Evolutionary conservation across 2,113 vertebrate species (phyloP).

Genomic region (Ictidomys tridecemlineatus): DNA sequence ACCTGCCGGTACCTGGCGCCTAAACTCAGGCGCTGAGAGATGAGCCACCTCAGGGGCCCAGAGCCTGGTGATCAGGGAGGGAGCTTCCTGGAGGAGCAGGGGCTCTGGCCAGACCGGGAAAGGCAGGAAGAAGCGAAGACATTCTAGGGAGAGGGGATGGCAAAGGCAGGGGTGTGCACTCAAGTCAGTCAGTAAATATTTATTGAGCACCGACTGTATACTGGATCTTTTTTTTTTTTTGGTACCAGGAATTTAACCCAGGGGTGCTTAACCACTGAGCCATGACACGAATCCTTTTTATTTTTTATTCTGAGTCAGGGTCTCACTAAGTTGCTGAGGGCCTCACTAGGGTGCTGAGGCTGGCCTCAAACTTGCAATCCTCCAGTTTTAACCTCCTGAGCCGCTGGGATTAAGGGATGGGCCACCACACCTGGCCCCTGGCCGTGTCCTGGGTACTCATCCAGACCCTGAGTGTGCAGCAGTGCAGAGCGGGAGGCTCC

Average conservation of each 20-base stretch:
- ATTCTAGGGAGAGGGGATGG: neutral
- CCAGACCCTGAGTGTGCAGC: neutral
- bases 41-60: neutral
- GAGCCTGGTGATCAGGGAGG: neutral
- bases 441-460: neutral
- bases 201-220: neutral
- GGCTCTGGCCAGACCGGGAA: neutral
- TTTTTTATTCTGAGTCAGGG: too few species aligned
- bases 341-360: too few species aligned
- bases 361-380: too few species aligned
- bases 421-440: too few species aligned
- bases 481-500: neutral
- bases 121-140: neutral
- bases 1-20: neutral
- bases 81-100: neutral
- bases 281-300: too few species aligned
- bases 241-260: too few species aligned
- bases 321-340: too few species aligned
- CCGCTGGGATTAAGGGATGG: too few species aligned
- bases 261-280: too few species aligned
- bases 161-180: neutral
- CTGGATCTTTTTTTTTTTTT: too few species aligned
- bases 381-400: too few species aligned
- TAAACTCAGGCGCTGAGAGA: neutral
- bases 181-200: neutral